Base-by-base conservation (phyloP, 2,888 invertebrate genomes). In the Clostera curtula region DNA sequence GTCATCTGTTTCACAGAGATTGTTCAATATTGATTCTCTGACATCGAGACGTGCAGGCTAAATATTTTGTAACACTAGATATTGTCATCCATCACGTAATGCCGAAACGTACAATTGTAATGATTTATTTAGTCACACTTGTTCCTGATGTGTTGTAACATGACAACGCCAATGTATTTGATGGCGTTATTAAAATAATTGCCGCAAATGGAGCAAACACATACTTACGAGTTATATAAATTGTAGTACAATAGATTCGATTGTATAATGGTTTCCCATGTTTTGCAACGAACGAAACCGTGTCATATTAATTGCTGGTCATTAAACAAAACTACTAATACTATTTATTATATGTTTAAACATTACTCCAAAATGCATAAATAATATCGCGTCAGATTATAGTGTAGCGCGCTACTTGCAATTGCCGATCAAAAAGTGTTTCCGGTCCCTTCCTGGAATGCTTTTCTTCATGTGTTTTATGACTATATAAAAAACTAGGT, bases 141-240 rank as follows among this genome's bases (percentile, higher is more conserved):
- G 36, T 36, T 40, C 40, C 40, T 29, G 24, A 36, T 32, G 19
- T 29, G 34, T 53, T 51, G 36, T 51, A 30, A 41, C 43, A 46
- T 28, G 19, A 16, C 10, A 33, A 30, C 33, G 24, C 42, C 40
- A 37, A 44, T 39, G 33, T 35, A 34, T 47, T 47, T 39, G 48
- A 37, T 51, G 43, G 43, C 43, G 49, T 54, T 57, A 55, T 54
- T 56, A 55, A 56, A 59, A 56, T 63, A 60, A 60, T 52, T 40
- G 48, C 47, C 33, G 45, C 43, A 55, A 55, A 49, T 38, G 35
- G 35, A 43, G 41, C 38, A 31, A 43, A 36, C 39, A 41, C 30
- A 29, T 36, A 35, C 36, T 26, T 13, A 2, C n/a, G 8, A 13
- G 34, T 49, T 50, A 47, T 24, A 34, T 47, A 48, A 49, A 44